Evolutionary conservation across 2,888 invertebrate species (phyloP).

Genomic region (Ophioninae sp.): DNA sequence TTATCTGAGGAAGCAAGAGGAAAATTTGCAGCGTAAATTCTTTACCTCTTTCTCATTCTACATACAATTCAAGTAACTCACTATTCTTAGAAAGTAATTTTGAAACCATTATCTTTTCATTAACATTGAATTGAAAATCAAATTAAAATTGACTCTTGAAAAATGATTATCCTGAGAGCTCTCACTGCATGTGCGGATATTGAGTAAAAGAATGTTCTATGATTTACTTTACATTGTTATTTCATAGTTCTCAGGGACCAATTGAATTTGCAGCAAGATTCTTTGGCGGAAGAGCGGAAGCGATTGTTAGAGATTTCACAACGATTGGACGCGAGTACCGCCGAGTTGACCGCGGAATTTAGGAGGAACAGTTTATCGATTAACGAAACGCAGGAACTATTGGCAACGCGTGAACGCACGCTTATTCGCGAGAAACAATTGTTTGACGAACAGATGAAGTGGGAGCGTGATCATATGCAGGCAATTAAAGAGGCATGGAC

Average conservation of each 20-base stretch:
- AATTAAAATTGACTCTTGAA: no score
- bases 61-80: not conserved
- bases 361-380: constrained; percentile 69
- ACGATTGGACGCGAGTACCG: constrained; percentile 70
- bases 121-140: no score
- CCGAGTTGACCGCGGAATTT: constrained; percentile 70
- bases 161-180: not conserved
- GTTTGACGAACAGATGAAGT: constrained; percentile 75
- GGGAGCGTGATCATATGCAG: constrained; percentile 75
- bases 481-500: constrained; percentile 75
- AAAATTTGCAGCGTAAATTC: constrained; percentile 72
- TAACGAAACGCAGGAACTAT: constrained; percentile 70
- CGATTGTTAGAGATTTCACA: constrained; percentile 70
- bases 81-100: not conserved
- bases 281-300: constrained; percentile 70
- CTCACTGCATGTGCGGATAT: not conserved
- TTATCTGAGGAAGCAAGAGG: constrained; percentile 71
- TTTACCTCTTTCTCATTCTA: not conserved
- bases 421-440: constrained; percentile 74
- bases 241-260: constrained; percentile 70
- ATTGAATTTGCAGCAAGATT: constrained; percentile 71
- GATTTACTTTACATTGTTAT: not conserved
- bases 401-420: constrained; percentile 70
- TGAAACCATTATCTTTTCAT: no score
- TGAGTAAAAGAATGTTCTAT: not conserved